A percentile compares a stretch with the other conserved stretches of the same genome.
phyloP scores from a whole-genome alignment of 1,140 invertebrate species.

The Bombus balteatus region DNA sequence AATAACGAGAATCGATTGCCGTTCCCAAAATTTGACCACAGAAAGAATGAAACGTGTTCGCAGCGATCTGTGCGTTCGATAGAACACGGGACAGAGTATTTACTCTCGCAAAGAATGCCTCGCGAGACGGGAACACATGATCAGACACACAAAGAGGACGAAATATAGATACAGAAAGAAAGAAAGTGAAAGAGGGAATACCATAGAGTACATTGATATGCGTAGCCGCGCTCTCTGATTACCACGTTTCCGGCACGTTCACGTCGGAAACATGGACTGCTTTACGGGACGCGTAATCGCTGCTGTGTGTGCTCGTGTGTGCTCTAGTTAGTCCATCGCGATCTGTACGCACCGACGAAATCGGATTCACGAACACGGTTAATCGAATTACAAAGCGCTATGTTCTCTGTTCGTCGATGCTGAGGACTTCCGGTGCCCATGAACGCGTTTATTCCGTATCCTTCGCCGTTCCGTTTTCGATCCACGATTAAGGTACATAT shows the following conservation, averaged over 20 bases:
- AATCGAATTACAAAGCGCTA: not conserved
- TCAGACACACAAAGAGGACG: not conserved
- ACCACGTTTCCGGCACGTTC: not conserved
- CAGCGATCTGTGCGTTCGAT: too few relatives aligned
- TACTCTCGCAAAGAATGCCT: not conserved
- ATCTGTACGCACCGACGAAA: not conserved
- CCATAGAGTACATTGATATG: not conserved
- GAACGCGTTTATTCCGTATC: not conserved
- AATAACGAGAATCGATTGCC: not conserved
- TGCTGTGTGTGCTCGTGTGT: conserved; percentile 36
- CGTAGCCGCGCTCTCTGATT: not conserved
- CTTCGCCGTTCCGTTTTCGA: conserved; percentile 11
- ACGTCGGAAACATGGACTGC: not conserved
- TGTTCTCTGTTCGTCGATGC: not conserved
- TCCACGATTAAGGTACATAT: not conserved
- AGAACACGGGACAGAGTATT: not conserved
- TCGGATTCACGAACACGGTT: not conserved
- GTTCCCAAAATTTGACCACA: not conserved
- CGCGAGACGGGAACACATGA: not conserved
- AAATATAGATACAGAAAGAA: not conserved
- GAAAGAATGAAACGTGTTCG: too few relatives aligned
- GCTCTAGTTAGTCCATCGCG: conserved; percentile 7
- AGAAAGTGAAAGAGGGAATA: not conserved
- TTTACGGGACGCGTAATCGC: conserved; percentile 33
- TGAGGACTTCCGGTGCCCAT: not conserved